phyloP scores from a whole-genome alignment of 2,113 vertebrate genomes.

The Galeopterus variegatus region DNA sequence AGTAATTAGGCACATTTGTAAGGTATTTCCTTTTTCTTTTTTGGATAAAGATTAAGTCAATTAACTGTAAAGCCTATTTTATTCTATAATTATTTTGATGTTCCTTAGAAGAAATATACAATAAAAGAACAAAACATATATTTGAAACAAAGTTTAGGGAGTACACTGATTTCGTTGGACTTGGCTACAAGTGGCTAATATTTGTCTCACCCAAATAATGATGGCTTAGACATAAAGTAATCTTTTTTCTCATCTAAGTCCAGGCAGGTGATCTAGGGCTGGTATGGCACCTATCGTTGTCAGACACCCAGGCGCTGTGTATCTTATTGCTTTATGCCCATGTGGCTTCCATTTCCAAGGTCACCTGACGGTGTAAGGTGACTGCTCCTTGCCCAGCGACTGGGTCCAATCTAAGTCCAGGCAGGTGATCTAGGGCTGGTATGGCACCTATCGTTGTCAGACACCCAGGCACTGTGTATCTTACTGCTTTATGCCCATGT shows the following conservation, averaged over 20 bases:
- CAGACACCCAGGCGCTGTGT: not conserved
- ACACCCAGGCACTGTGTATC: not conserved
- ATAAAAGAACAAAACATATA: not conserved
- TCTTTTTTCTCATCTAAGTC: not conserved
- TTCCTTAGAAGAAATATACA: not conserved
- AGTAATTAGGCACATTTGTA: not conserved
- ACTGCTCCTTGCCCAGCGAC: not conserved
- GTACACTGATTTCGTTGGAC: not conserved
- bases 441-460: not conserved
- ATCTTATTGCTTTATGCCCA: not conserved
- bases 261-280: not conserved
- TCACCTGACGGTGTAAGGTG: not conserved
- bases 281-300: too few species aligned
- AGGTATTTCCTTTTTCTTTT: not conserved
- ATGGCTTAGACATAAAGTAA: not conserved
- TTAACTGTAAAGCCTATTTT: not conserved
- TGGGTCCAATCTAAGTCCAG: not conserved
- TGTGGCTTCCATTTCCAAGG: not conserved
- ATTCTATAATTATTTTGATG: not conserved
- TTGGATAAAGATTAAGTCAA: not conserved
- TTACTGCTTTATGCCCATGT: not conserved
- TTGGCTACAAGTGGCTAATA: not conserved
- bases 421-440: not conserved
- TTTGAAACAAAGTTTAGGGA: not conserved
- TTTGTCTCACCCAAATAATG: not conserved